These are phyloP conservation scores for Drosophila malerkotliana DNA, from an alignment of 1,140 invertebrate genomes.

Conservation along the genomic window DNA sequence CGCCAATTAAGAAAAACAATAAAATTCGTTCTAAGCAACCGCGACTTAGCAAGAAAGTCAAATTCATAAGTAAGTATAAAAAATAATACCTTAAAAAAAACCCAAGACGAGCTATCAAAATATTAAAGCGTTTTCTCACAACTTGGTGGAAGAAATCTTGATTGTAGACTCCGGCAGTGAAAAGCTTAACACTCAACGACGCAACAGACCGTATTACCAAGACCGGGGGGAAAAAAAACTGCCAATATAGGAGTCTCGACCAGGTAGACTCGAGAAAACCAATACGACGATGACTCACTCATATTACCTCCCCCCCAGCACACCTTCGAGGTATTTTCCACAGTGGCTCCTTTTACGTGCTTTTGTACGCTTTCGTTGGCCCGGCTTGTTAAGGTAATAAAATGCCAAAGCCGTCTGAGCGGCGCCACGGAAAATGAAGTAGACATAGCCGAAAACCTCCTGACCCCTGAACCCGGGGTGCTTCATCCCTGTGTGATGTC, in stretches of 20 bases:
- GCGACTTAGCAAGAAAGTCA: constrained; percentile 93
- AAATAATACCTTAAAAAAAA: background rate
- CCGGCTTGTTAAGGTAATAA: constrained; percentile 2
- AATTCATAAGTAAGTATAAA: constrained; percentile 93
- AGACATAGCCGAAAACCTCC: constrained; percentile 2
- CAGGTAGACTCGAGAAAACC: background rate
- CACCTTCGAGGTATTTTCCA: background rate
- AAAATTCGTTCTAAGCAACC: constrained; percentile 88
- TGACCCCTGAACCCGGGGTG: background rate
- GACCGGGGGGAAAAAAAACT: background rate
- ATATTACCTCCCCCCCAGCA: background rate
- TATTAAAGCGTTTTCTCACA: no score
- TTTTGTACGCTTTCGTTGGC: background rate
- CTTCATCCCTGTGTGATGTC: background rate
- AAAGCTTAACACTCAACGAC: background rate
- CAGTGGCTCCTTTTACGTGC: constrained; percentile 3
- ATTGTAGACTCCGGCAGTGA: background rate
- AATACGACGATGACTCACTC: constrained; percentile 1
- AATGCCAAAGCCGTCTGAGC: constrained; percentile 3
- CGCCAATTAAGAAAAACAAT: constrained; percentile 91
- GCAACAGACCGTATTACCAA: no score
- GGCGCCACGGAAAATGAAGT: constrained; percentile 4
- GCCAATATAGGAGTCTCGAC: background rate
- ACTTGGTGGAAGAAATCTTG: background rate
- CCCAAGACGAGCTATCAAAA: no score